A percentile compares a stretch with the other conserved stretches of the same genome.
Evolutionary conservation across 2,888 invertebrate genomes (phyloP).

Genomic region (Gibbula magus): DNA sequence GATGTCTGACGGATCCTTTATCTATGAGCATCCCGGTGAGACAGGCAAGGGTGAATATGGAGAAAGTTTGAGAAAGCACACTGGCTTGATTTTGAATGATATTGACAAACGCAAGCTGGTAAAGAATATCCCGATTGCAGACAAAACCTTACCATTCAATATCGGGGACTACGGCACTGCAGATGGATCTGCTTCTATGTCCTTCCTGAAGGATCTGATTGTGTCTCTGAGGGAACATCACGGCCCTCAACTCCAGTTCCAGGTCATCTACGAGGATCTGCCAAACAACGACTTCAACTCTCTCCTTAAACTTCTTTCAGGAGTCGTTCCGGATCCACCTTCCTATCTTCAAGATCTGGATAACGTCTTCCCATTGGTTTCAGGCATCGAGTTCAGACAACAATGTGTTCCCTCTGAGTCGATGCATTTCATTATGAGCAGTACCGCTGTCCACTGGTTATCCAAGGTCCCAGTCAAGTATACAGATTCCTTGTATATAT

Average conservation of each 20-base stretch:
- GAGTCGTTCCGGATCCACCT: neutral
- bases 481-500: neutral
- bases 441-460: neutral
- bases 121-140: no score
- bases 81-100: no score
- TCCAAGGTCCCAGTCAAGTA: neutral
- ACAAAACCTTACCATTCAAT: neutral
- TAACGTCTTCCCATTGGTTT: neutral
- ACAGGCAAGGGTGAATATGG: no score
- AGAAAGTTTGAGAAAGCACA: no score
- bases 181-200: neutral
- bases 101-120: no score
- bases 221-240: neutral
- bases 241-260: neutral
- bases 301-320: neutral
- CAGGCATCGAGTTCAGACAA: neutral
- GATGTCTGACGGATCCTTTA: no score
- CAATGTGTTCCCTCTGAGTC: neutral
- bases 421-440: neutral
- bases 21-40: no score
- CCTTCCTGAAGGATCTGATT: neutral
- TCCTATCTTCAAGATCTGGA: neutral
- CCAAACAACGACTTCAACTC: neutral
- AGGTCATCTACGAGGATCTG: neutral
- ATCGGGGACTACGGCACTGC: neutral